Evolutionary conservation across 2,888 invertebrate genomes (phyloP), one percentile per base, ranked within the genome.

Genomic region (Amphipoea lucens): DNA sequence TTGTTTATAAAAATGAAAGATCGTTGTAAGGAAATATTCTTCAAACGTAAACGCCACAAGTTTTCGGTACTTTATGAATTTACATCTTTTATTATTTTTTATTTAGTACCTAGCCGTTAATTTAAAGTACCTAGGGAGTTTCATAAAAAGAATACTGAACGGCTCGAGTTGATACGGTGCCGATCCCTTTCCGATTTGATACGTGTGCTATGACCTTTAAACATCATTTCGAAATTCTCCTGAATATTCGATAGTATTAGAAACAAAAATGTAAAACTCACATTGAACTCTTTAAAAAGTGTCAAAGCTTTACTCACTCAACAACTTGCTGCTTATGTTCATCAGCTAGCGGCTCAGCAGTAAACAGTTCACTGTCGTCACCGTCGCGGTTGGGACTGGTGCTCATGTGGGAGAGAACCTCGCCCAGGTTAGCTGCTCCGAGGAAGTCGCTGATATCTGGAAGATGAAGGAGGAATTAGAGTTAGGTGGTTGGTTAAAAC

Each of bases 391-490:
- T 91, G 0, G 95, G 93, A 45, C 89, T 93, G 0, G 94, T 94
- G 63, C 91, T 92, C 87, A 98, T 97, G 87, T 97, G 97, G 0
- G 97, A 94, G 12, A 99, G 93, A 0, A 98, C 97, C 89, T 98
- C 98, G 3, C 98, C 97, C 74, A 99, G 95, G 91, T 97, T 98
- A 51, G 97, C 96, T 0, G 98, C 98, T 0, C 97, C 97, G 60
- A 99, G 97, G 92, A 99, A 99, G 90, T 98, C 98, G 4, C 98
- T 98, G 87, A 99, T 98, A 87, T 97, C 98, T 98, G 91, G 0
- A 81, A 68, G 17, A 57, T 57, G 0, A 57, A 14, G 11, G 9
- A 66, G 20, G 20, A 36, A 40, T 40, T 12, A 66, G 12, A 23
- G 40, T 66, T 40, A 23, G 11, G 6, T 62, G 2, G 29, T 29